phyloP scores from a whole-genome alignment of 2,888 invertebrate genomes.

The Calameuta filiformis region DNA sequence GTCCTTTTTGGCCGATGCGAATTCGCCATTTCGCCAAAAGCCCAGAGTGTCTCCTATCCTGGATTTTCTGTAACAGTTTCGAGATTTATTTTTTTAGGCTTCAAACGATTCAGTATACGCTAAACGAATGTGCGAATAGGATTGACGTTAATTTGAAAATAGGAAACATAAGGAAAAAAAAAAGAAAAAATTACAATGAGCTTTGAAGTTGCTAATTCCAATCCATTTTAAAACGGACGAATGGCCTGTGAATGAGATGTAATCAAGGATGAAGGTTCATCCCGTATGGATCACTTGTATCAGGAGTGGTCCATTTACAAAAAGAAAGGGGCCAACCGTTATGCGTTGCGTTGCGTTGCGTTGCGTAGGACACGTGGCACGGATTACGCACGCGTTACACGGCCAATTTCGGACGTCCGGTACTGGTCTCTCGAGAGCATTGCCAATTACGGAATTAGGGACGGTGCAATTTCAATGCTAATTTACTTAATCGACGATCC shows the following conservation, averaged over 20 bases:
- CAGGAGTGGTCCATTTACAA: background rate
- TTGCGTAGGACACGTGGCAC: conserved; percentile 57
- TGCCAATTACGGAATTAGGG: background rate
- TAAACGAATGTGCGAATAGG: background rate
- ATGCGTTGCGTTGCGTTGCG: conserved; percentile 23
- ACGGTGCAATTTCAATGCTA: background rate
- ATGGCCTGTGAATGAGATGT: conserved; percentile 52
- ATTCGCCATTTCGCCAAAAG: background rate
- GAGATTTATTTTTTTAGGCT: background rate
- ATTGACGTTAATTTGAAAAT: conserved; percentile 41
- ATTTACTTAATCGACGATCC: background rate
- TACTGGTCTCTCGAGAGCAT: conserved; percentile 22
- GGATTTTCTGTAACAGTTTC: background rate
- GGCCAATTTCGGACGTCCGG: conserved; percentile 52
- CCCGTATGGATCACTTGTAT: background rate
- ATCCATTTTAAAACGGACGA: conserved; percentile 48
- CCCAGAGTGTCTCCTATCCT: background rate
- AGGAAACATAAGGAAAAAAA: conserved; percentile 13
- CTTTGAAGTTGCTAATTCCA: conserved; percentile 55
- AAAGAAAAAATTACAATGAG: conserved; percentile 43
- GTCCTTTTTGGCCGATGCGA: conserved; percentile 46
- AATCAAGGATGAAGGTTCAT: conserved; percentile 40
- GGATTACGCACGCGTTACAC: conserved; percentile 59
- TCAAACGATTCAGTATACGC: background rate
- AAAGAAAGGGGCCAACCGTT: conserved; percentile 20